phyloP scores from a whole-genome alignment of 2,113 vertebrate species.

The Lagopus muta region DNA sequence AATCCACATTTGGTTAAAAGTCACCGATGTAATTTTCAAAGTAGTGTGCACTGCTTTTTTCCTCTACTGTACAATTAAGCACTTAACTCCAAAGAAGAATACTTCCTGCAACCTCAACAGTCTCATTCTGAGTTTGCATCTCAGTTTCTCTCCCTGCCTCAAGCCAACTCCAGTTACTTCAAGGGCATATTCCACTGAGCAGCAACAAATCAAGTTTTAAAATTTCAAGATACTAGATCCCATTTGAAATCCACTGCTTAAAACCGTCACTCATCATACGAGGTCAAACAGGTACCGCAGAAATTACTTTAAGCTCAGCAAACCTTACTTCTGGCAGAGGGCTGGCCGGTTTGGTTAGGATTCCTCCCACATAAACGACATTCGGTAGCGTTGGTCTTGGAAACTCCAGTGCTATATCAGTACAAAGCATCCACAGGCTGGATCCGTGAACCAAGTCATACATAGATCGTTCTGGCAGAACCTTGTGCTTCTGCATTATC shows the following conservation, averaged over 20 bases:
- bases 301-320: conserved; percentile 63
- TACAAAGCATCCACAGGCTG: conserved; percentile 98
- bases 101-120: not conserved
- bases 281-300: not conserved
- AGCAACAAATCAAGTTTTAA: not conserved
- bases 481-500: conserved; percentile 92
- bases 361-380: conserved; percentile 97
- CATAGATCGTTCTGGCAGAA: conserved; percentile 89
- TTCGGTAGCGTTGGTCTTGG: conserved; percentile 96
- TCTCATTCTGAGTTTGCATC: not conserved
- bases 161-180: not conserved
- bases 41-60: not conserved
- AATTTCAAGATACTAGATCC: not conserved
- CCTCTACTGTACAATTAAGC: not conserved
- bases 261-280: not conserved
- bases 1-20: not conserved
- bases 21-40: not conserved
- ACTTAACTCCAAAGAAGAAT: not conserved
- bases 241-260: not conserved
- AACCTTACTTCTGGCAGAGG: conserved; percentile 94
- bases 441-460: conserved; percentile 93
- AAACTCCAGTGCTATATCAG: conserved; percentile 96
- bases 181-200: not conserved
- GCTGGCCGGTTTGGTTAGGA: conserved; percentile 91
- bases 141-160: not conserved